Conservation (phyloP, 2,113 vertebrate species). For the Synodontis membranacea region DNA sequence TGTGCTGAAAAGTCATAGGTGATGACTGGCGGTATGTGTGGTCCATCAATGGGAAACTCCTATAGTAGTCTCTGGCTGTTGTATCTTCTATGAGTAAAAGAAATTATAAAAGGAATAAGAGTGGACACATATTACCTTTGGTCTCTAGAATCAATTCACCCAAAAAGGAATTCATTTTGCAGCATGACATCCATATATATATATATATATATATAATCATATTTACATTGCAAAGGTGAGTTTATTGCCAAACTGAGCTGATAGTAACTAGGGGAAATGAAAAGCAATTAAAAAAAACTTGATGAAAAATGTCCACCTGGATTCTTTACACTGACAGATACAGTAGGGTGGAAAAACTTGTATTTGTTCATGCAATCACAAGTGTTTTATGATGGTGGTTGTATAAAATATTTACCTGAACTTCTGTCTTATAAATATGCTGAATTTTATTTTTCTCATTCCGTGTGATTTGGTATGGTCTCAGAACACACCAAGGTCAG, state of each 20-base stretch:
- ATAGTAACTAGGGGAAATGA: neutral
- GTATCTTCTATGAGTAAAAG: constrained; percentile 69
- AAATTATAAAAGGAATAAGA: constrained; percentile 17
- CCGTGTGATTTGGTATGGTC: too few species aligned
- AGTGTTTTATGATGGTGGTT: neutral
- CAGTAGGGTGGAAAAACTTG: neutral
- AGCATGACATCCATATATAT: neutral
- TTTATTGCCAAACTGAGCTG: neutral
- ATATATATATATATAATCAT: neutral
- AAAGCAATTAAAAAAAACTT: neutral
- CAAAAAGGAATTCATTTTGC: neutral
- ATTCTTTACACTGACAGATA: neutral
- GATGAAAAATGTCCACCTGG: too few species aligned
- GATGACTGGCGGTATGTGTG: constrained; percentile 69
- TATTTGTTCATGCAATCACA: neutral
- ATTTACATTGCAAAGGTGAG: neutral
- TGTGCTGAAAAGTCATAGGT: constrained; percentile 73
- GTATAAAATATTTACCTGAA: neutral
- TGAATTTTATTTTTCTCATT: too few species aligned
- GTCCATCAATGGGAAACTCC: constrained; percentile 78
- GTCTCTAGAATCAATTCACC: neutral
- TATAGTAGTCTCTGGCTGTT: constrained; percentile 79
- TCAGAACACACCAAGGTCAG: too few species aligned
- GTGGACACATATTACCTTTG: neutral
- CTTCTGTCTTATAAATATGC: too few species aligned